Conservation (phyloP, 2,797 vertebrate species). For the Catostomus latipinnis region DNA sequence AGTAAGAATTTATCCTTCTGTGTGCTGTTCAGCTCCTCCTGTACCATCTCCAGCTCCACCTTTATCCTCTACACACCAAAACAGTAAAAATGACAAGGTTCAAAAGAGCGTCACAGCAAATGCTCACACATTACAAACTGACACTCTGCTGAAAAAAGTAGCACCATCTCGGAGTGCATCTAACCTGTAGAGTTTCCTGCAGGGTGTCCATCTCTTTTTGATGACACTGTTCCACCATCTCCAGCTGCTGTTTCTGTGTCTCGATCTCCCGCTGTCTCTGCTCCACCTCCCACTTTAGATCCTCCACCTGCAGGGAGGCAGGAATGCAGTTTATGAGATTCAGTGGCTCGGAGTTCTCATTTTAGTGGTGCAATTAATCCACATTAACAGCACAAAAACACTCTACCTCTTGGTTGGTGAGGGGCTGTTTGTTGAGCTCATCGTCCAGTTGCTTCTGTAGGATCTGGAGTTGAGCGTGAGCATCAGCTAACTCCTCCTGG, state of each 20-base stretch:
- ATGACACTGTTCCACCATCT: slow-evolving; percentile 88
- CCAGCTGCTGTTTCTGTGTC: slow-evolving; percentile 89
- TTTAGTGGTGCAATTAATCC: neutral
- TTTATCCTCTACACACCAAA: slow-evolving; percentile 83
- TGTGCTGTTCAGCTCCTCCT: slow-evolving; percentile 86
- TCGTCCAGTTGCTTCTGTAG: slow-evolving; percentile 91
- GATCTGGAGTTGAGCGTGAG: slow-evolving; percentile 87
- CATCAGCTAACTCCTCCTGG: slow-evolving; percentile 88
- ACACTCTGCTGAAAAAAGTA: neutral
- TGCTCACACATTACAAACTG: too few relatives aligned
- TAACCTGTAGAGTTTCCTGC: slow-evolving; percentile 87
- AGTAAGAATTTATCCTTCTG: slow-evolving; percentile 96
- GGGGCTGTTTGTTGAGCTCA: slow-evolving; percentile 85
- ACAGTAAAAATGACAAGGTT: too few relatives aligned
- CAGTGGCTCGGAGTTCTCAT: too few relatives aligned
- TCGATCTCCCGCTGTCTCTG: slow-evolving; percentile 91
- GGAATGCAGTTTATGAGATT: neutral
- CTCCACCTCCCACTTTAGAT: slow-evolving; percentile 95
- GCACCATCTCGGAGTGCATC: neutral
- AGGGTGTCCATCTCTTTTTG: slow-evolving; percentile 87
- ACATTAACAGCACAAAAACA: too few relatives aligned
- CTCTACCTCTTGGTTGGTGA: slow-evolving; percentile 90
- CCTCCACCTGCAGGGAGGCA: slow-evolving; percentile 83
- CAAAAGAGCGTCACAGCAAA: too few relatives aligned
- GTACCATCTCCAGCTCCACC: slow-evolving; percentile 88